Evolutionary conservation across 2,113 vertebrate genomes (phyloP).

Genomic region (Sinosuthora webbiana): DNA sequence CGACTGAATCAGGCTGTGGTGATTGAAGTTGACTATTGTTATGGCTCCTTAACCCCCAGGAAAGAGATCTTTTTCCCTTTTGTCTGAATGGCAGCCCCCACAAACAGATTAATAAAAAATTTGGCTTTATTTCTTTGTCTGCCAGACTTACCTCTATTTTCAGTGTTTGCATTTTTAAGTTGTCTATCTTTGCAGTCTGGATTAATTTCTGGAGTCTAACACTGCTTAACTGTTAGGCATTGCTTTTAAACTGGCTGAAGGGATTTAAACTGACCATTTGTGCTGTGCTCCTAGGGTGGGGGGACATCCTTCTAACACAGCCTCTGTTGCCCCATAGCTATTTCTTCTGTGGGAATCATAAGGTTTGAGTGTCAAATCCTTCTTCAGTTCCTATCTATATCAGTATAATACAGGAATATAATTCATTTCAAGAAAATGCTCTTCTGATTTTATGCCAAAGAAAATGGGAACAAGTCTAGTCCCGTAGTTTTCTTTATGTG

Average conservation of each 20-base stretch:
- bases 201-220: neutral
- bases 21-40: neutral
- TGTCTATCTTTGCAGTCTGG: neutral
- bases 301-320: neutral
- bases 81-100: neutral
- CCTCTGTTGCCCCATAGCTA: neutral
- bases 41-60: neutral
- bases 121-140: neutral
- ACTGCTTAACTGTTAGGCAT: neutral
- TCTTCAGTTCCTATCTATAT: neutral
- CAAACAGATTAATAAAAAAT: slow-evolving; percentile 10
- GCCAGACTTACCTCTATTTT: neutral
- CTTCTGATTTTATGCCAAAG: neutral
- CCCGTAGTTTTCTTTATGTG: neutral
- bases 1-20: neutral
- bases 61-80: neutral
- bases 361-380: neutral
- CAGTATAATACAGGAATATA: neutral
- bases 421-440: neutral
- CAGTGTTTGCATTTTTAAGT: neutral
- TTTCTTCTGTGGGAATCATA: neutral
- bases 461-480: neutral
- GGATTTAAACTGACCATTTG: neutral
- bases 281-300: neutral
- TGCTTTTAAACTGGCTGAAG: neutral